These are phyloP conservation scores for Echinometra lucunter DNA, from an alignment of 53 echinoderm and acorn worm species.

Conservation along the genomic window DNA sequence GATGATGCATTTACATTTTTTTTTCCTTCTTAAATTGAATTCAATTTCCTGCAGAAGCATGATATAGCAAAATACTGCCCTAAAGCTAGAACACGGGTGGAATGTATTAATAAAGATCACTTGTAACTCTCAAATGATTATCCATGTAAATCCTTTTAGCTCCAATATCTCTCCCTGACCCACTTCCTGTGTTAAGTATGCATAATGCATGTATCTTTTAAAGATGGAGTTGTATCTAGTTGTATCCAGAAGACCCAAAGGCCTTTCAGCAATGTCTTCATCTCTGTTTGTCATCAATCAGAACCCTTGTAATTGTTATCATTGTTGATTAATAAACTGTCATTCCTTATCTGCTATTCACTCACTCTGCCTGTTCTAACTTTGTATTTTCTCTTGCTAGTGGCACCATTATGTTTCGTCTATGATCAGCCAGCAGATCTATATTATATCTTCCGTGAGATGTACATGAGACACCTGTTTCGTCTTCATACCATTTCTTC, in stretches of 20 bases:
- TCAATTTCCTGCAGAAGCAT: neutral
- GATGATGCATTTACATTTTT: neutral
- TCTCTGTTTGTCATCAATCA: neutral
- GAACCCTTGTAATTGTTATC: neutral
- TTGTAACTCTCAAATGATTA: neutral
- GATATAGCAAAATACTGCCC: neutral
- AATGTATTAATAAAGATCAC: neutral
- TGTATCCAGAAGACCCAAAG: neutral
- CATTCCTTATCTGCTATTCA: neutral
- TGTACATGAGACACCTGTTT: constrained; percentile 90
- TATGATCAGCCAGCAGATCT: constrained; percentile 82
- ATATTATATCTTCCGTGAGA: constrained; percentile 89
- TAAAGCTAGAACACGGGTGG: neutral
- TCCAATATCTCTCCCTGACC: neutral
- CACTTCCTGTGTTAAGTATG: neutral
- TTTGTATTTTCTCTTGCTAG: constrained; percentile 64
- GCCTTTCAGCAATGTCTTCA: neutral
- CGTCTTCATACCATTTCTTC: constrained; percentile 94
- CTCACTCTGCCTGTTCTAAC: constrained; percentile 16
- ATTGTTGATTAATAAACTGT: neutral
- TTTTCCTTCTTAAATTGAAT: neutral
- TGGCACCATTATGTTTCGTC: constrained; percentile 91
- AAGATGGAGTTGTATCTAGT: neutral
- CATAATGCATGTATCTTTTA: neutral
- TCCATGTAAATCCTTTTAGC: neutral